Percentiles rank a stretch among this genome's conserved stretches.
These are phyloP conservation scores for Oncorhynchus gorbuscha DNA, from an alignment of 2,113 vertebrate genomes.

Conservation along the genomic window DNA sequence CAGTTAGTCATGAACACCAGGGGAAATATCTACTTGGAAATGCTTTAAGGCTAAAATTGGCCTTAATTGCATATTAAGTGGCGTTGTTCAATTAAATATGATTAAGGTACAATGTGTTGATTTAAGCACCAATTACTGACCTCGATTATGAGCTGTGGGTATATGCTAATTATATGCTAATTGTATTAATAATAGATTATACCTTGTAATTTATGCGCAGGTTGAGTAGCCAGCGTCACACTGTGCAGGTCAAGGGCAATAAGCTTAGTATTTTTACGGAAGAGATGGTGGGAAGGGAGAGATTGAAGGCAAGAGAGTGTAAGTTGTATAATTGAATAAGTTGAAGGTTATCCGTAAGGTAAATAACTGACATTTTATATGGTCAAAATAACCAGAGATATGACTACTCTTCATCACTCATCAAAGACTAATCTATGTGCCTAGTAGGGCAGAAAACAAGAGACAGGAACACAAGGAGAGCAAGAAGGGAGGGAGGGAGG, in stretches of 20 bases:
- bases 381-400: slow-evolving; percentile 45
- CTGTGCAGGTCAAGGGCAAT: neutral
- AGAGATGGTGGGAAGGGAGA: neutral
- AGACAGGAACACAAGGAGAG: slow-evolving; percentile 8
- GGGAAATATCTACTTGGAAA: neutral
- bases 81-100: neutral
- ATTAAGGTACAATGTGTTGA: slow-evolving; percentile 21
- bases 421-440: slow-evolving; percentile 63
- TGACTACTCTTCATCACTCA: slow-evolving; percentile 54
- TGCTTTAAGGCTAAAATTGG: neutral
- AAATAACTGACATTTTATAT: slow-evolving; percentile 53
- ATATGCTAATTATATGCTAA: slow-evolving; percentile 14
- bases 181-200: slow-evolving; percentile 10
- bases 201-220: slow-evolving; percentile 4
- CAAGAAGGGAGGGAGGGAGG: too few species aligned
- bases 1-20: neutral
- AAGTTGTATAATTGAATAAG: too few species aligned
- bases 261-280: neutral
- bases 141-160: slow-evolving; percentile 2
- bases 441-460: slow-evolving; percentile 22
- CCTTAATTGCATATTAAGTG: slow-evolving; percentile 4
- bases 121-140: slow-evolving; percentile 17
- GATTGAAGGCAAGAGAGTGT: too few species aligned
- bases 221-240: neutral
- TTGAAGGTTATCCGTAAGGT: slow-evolving; percentile 38